phyloP scores from a whole-genome alignment of 2,113 vertebrate species.

The Forbesichthys agassizii region DNA sequence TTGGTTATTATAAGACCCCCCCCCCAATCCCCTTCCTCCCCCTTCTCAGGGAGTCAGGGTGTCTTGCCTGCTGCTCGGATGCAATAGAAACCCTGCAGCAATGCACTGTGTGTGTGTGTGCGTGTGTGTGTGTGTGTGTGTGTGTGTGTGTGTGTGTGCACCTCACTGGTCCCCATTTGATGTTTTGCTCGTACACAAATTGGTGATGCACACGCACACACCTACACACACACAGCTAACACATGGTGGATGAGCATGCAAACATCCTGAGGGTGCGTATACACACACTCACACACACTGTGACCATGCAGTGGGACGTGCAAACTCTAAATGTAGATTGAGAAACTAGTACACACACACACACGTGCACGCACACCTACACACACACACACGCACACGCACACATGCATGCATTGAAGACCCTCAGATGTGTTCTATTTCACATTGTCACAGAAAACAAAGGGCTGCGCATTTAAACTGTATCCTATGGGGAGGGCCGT shows the following conservation, averaged over 20 bases:
- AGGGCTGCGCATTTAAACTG: conserved; percentile 20
- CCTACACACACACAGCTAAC: conserved; percentile 20
- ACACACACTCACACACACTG: not conserved
- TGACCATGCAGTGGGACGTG: conserved; percentile 19
- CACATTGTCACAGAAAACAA: not conserved
- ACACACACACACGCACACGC: not conserved
- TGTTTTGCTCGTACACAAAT: conserved; percentile 23
- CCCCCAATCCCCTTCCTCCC: not conserved
- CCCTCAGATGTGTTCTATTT: conserved; percentile 2
- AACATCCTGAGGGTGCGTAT: not conserved
- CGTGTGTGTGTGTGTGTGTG: conserved; percentile 9
- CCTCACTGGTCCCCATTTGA: conserved; percentile 40
- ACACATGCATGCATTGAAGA: not conserved
- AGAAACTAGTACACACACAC: not conserved
- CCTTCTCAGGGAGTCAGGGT: conserved; percentile 44
- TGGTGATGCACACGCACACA: too few species aligned
- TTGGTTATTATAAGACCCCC: conserved; percentile 43
- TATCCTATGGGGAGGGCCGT: not conserved
- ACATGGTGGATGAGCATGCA: conserved; percentile 29
- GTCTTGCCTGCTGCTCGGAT: conserved; percentile 54
- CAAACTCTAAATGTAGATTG: conserved; percentile 11
- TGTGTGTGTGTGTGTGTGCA: conserved; percentile 46
- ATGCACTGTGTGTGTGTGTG: conserved; percentile 16
- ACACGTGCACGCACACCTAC: conserved; percentile 8
- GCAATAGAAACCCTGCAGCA: conserved; percentile 63